Evolutionary conservation across 1,140 invertebrate genomes (phyloP).

Genomic region (Semibalanus balanoides): DNA sequence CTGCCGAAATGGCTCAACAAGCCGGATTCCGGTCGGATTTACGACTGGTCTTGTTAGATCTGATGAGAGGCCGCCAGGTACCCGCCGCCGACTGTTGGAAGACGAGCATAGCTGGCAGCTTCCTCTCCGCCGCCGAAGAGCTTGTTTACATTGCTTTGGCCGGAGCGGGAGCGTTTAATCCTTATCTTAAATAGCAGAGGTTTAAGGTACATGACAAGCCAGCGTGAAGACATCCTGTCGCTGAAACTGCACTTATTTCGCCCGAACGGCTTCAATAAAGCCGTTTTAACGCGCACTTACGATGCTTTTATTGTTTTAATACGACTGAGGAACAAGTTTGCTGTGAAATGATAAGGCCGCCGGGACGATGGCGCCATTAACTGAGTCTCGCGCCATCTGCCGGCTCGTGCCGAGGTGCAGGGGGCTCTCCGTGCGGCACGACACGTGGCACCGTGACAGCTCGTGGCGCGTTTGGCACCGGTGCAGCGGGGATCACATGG

Average conservation of each 20-base stretch:
- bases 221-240: not conserved
- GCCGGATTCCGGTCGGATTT: not conserved
- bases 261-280: not conserved
- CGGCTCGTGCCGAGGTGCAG: no score
- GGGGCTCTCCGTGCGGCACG: no score
- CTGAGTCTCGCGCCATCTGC: not conserved
- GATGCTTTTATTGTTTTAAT: not conserved
- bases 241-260: not conserved
- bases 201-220: not conserved
- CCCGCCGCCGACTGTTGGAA: no score
- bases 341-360: not conserved
- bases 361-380: not conserved
- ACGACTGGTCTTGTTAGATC: not conserved
- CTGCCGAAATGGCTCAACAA: not conserved
- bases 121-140: not conserved
- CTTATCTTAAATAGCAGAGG: not conserved
- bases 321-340: not conserved
- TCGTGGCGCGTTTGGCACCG: no score
- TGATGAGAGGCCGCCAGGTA: no score
- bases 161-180: not conserved
- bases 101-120: not conserved
- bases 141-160: not conserved
- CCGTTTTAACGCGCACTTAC: not conserved
- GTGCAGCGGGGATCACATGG: no score
- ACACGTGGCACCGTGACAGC: not conserved